Conservation (phyloP, 2,113 vertebrate genomes). For the Zosterops lateralis region DNA sequence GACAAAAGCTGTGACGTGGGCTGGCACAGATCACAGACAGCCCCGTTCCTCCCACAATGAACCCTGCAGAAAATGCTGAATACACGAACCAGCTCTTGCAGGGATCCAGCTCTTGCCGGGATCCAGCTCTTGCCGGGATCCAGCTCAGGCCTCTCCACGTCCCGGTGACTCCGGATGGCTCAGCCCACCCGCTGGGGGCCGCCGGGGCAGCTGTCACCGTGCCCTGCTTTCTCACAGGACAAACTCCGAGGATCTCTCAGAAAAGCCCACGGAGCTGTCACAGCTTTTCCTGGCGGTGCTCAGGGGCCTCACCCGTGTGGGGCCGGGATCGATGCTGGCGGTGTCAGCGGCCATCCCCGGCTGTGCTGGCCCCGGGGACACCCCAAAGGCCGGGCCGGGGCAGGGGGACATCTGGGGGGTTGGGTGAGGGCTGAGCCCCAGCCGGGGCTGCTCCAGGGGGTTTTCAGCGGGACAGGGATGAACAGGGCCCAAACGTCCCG, state of each 20-base stretch:
- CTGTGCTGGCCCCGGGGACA: fast-evolving
- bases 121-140: fast-evolving
- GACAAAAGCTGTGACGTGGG: background rate
- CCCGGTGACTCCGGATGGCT: fast-evolving
- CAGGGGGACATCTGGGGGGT: fast-evolving
- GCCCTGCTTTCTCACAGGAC: fast-evolving
- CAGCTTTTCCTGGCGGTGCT: background rate
- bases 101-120: too few species aligned
- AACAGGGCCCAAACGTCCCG: fast-evolving
- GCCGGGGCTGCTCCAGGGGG: fast-evolving
- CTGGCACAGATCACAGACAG: fast-evolving
- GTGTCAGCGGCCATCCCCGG: fast-evolving
- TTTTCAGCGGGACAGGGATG: background rate
- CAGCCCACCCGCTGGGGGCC: fast-evolving
- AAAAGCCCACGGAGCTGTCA: fast-evolving
- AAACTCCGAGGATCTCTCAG: fast-evolving
- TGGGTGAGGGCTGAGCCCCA: background rate
- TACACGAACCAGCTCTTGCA: background rate
- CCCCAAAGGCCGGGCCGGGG: fast-evolving
- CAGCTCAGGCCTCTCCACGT: fast-evolving
- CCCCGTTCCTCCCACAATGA: fast-evolving
- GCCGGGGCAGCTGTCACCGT: fast-evolving
- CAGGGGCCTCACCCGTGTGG: fast-evolving
- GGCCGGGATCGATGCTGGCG: fast-evolving
- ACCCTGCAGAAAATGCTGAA: background rate